These are phyloP conservation scores for Actenoides lindsayi DNA, from an alignment of 2,113 vertebrate species.

Conservation along the genomic window DNA sequence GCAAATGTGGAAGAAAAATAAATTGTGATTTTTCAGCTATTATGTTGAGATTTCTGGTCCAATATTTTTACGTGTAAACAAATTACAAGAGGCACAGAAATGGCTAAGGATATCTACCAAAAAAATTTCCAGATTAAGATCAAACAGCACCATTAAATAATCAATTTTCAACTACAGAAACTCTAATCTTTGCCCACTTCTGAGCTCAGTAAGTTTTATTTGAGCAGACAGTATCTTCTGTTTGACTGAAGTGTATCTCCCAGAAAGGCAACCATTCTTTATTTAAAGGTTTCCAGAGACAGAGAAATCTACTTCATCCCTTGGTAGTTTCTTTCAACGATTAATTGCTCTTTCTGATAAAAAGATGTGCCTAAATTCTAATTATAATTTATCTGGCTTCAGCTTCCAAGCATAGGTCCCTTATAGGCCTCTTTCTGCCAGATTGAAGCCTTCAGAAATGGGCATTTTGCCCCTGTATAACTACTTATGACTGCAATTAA, in stretches of 20 bases:
- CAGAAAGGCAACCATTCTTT: neutral
- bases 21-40: neutral
- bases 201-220: neutral
- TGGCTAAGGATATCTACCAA: neutral
- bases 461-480: neutral
- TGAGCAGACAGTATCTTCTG: neutral
- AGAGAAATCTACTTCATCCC: neutral
- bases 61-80: neutral
- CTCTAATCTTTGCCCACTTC: neutral
- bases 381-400: slow-evolving; percentile 28
- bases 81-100: neutral
- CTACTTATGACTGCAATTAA: neutral
- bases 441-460: neutral
- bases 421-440: neutral
- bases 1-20: neutral
- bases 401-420: neutral
- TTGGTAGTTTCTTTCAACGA: neutral
- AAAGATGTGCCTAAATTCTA: slow-evolving; percentile 21
- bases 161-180: neutral
- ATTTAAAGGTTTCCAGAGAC: slow-evolving; percentile 22
- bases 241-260: neutral
- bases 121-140: neutral
- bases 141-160: neutral
- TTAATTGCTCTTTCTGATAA: slow-evolving; percentile 1
- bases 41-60: neutral